Evolutionary conservation across 2,797 vertebrate species (phyloP).

Genomic region (Sphenopsis melanotis): DNA sequence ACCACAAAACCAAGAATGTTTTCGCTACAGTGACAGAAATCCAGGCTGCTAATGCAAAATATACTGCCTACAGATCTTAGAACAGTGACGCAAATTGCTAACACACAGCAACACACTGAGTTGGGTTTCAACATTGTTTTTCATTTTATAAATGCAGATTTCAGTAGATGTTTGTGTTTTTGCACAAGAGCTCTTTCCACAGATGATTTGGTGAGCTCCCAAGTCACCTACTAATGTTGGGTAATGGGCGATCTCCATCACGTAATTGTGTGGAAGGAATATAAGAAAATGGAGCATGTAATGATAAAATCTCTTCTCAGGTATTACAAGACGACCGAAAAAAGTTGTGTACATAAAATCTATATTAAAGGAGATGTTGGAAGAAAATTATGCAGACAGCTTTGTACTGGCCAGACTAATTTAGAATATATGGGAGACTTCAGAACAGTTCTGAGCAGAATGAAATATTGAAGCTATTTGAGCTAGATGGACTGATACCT

Average conservation of each 20-base stretch:
- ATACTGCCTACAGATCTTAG: not conserved
- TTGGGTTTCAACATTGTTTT: not conserved
- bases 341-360: not conserved
- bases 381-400: not conserved
- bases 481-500: not conserved
- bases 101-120: not conserved
- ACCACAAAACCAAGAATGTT: conserved; percentile 8
- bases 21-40: not conserved
- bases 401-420: not conserved
- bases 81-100: not conserved
- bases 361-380: not conserved
- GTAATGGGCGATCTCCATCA: not conserved
- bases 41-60: conserved; percentile 3
- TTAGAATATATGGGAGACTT: not conserved
- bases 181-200: not conserved
- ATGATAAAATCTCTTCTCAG: not conserved
- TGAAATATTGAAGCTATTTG: not conserved
- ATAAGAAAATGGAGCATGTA: not conserved
- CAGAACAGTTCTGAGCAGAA: not conserved
- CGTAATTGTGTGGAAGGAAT: not conserved
- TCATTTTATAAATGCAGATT: not conserved
- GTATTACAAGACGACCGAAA: not conserved
- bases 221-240: not conserved
- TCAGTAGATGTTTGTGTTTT: not conserved
- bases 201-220: not conserved